Percentiles rank a stretch among this genome's conserved stretches.
Conservation (phyloP, 2,113 vertebrate genomes). For the Rhombomys opimus region DNA sequence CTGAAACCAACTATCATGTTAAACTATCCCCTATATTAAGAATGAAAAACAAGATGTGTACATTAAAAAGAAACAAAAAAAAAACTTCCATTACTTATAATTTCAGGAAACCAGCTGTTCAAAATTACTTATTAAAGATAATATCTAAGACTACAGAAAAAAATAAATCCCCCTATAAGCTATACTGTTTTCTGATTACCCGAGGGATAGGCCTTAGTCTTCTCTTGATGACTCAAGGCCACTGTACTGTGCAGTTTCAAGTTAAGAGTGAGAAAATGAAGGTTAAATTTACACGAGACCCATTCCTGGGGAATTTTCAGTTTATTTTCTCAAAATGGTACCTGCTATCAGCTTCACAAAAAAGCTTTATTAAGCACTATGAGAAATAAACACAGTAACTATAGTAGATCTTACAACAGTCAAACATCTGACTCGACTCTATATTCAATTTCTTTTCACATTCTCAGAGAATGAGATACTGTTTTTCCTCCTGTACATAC, state of each 20-base stretch:
- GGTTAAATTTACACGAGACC: not conserved
- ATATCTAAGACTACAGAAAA: not conserved
- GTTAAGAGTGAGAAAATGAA: not conserved
- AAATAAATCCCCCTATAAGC: not conserved
- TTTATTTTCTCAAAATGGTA: not conserved
- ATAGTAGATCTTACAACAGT: not conserved
- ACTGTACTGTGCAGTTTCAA: not conserved
- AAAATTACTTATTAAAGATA: slow-evolving; percentile 17
- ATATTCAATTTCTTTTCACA: not conserved
- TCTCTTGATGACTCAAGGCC: not conserved
- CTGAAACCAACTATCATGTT: not conserved
- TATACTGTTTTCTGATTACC: not conserved
- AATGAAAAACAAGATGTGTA: not conserved
- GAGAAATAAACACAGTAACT: slow-evolving; percentile 44
- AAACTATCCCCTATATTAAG: not conserved
- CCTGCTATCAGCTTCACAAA: slow-evolving; percentile 1
- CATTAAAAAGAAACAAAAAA: not conserved
- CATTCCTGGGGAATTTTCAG: not conserved
- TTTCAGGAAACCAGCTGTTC: not conserved
- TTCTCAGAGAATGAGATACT: not conserved
- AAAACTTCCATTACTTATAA: not conserved
- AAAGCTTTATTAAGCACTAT: not conserved
- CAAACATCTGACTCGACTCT: not conserved
- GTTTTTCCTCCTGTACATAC: not conserved
- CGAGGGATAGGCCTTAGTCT: not conserved